Base-by-base conservation (phyloP, 1,140 invertebrate species). In the Popillia japonica region DNA sequence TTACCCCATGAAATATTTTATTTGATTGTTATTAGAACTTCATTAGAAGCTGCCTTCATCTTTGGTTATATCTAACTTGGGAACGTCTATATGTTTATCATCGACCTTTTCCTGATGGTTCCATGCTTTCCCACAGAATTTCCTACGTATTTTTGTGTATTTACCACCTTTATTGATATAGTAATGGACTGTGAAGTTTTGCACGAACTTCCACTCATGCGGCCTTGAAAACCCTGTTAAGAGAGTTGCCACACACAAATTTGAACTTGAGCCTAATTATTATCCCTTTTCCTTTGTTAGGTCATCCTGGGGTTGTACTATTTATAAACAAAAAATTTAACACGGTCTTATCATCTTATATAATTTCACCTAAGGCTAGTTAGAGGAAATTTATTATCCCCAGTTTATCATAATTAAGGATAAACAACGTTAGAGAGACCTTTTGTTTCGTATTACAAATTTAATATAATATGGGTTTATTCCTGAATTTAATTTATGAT, bases 1-100 rank as follows among this genome's bases (percentile, higher is more conserved):
- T 73, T 27, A 73, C 72, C 10, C 40, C 72, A 73, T 73, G 34
- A 73, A 73, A 73, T 34, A 8, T 6, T 73, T 40, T 40, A 11
- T 73, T 73, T 73, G 11, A 42, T 40, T 40, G 40, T 73, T 64
- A 64, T 7, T 22, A 20, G 10, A 9, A 20, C 23, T 17, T 64
- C 61, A 27, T 48, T 11, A 48, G 8, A 48, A 48, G 4, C 44
- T 48, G 44, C 44, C 44, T 64, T 64, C 61, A 64, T 64, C 9
- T 64, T 64, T 64, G 61, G 6, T n/a, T 23, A 23, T 3, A 59
- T n/a, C n/a, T 59, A 0, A 17, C 11, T 27, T 22, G 6, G 4
- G 22, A 64, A 27, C 61, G 55, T 14, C 17, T 64, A 64, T 20
- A 23, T 64, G 23, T 22, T 64, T 64, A 64, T 64, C 61, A 64